Evolutionary conservation across 1,140 invertebrate genomes (phyloP).

Genomic region (Drosophila oshimai): DNA sequence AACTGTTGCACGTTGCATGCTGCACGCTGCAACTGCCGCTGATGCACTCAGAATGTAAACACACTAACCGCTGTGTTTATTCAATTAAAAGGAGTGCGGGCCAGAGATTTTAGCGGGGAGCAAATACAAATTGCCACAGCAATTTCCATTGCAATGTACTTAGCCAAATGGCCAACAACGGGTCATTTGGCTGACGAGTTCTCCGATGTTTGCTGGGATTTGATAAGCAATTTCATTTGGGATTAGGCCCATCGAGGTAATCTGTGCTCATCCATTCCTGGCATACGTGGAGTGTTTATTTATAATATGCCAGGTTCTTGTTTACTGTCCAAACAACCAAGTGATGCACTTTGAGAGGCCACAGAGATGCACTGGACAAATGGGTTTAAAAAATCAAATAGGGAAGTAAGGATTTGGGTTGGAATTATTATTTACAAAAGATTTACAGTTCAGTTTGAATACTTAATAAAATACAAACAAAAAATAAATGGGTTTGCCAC

Average conservation of each 20-base stretch:
- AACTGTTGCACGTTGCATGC: conserved; percentile 13
- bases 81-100: conserved; percentile 62
- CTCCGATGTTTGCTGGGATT: background rate
- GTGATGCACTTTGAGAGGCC: background rate
- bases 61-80: conserved; percentile 73
- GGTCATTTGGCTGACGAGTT: conserved; percentile 11
- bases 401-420: background rate
- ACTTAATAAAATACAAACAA: background rate
- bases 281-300: conserved; percentile 5
- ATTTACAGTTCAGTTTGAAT: background rate
- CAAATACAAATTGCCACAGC: conserved; percentile 50
- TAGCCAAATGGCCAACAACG: conserved; percentile 41
- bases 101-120: conserved; percentile 29
- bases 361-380: background rate
- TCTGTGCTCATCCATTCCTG: conserved; percentile 16
- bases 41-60: conserved; percentile 59
- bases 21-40: background rate
- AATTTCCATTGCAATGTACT: conserved; percentile 49
- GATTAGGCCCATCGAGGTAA: conserved; percentile 31
- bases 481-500: too few species aligned
- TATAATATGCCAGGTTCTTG: conserved; percentile 9
- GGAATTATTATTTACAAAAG: background rate
- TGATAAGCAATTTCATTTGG: conserved; percentile 36
- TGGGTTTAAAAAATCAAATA: background rate
- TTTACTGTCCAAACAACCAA: conserved; percentile 26